Evolutionary conservation across 2,113 vertebrate species (phyloP).

Genomic region (Myotis davidii): DNA sequence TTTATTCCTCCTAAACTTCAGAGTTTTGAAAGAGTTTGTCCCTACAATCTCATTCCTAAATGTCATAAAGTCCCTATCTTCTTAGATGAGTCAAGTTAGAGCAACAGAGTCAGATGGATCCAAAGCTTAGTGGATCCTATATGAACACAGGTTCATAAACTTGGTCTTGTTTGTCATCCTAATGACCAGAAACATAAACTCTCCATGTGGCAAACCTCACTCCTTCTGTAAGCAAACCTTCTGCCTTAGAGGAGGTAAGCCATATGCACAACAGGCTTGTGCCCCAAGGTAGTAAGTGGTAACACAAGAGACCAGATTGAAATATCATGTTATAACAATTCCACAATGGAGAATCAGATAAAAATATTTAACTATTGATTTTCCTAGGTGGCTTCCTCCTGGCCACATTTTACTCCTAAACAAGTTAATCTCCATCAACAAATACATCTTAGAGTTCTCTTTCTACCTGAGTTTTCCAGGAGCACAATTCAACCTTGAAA

Average conservation of each 20-base stretch:
- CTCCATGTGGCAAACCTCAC: not conserved
- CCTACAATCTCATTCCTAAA: not conserved
- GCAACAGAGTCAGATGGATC: not conserved
- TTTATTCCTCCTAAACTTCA: not conserved
- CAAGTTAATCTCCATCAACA: not conserved
- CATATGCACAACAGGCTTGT: not conserved
- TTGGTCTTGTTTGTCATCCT: not conserved
- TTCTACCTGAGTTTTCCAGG: not conserved
- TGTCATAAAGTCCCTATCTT: not conserved
- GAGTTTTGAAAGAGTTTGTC: not conserved
- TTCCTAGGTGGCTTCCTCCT: not conserved
- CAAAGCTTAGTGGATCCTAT: no score
- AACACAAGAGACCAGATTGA: not conserved
- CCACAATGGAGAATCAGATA: not conserved
- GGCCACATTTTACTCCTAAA: not conserved
- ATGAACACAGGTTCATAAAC: not conserved
- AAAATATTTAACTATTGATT: conserved; percentile 40
- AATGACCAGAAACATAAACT: not conserved
- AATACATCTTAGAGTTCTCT: not conserved
- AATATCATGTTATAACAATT: not conserved
- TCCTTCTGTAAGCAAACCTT: not conserved
- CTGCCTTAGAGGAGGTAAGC: not conserved
- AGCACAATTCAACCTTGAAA: not conserved
- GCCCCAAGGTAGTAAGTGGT: not conserved
- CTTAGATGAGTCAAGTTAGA: not conserved